Conservation (phyloP, 2,888 invertebrate genomes). For the Clivina fossor region DNA sequence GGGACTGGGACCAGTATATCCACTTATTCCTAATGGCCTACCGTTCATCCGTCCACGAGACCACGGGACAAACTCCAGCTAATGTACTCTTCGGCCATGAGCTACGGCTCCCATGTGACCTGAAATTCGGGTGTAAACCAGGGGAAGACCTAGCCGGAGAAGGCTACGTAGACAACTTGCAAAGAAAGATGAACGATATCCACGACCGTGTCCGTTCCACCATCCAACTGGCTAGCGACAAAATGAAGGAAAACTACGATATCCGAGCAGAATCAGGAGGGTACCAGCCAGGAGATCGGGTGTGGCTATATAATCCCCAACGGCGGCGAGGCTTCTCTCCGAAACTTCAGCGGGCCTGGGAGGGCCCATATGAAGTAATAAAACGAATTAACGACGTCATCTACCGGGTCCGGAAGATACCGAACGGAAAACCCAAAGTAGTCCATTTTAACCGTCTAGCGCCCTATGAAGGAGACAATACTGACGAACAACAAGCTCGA, state of each 20-base stretch:
- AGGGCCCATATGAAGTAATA: conserved; percentile 34
- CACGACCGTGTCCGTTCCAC: conserved; percentile 1
- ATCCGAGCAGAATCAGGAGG: conserved; percentile 11
- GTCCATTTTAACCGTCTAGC: conserved; percentile 35
- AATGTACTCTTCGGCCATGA: conserved; percentile 5
- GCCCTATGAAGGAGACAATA: conserved; percentile 14
- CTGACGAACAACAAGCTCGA: no score
- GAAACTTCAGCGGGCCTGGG: conserved; percentile 33
- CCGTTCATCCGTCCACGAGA: conserved; percentile 23
- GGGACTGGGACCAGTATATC: conserved; percentile 38
- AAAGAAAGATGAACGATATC: conserved; percentile 11
- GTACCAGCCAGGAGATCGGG: conserved; percentile 12
- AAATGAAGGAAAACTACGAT: conserved; percentile 12
- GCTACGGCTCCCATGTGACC: conserved; percentile 3
- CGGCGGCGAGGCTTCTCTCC: conserved; percentile 29
- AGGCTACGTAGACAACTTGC: neutral
- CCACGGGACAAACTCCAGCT: conserved; percentile 10
- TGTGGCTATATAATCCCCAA: conserved; percentile 37
- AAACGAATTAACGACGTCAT: conserved; percentile 36
- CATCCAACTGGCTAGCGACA: conserved; percentile 4
- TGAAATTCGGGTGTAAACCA: conserved; percentile 20
- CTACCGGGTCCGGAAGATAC: conserved; percentile 31
- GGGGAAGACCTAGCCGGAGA: conserved; percentile 18
- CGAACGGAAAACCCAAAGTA: conserved; percentile 29
- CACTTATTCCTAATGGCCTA: conserved; percentile 33